These are phyloP conservation scores for Harpalus rubripes DNA, from an alignment of 2,888 invertebrate genomes.

Conservation along the genomic window DNA sequence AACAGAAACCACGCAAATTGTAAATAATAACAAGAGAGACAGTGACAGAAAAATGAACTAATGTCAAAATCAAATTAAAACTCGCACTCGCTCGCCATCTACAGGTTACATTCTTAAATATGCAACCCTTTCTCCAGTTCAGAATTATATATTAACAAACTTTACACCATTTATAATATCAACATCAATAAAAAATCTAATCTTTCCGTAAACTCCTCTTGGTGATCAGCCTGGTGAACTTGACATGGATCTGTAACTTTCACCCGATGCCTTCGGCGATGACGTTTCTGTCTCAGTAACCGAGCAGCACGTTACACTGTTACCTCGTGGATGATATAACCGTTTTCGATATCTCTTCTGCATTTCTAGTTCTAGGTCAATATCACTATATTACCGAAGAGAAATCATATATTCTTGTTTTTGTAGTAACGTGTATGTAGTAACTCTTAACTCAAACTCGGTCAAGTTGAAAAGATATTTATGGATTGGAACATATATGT, in stretches of 20 bases:
- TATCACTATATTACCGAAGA: conserved; percentile 67
- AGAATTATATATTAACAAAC: too few relatives aligned
- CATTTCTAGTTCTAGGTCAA: conserved; percentile 70
- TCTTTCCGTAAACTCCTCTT: background rate
- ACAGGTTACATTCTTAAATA: too few relatives aligned
- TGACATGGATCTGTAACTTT: conserved; percentile 49
- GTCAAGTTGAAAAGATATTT: conserved; percentile 35
- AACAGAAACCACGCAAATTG: too few relatives aligned
- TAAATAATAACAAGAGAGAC: too few relatives aligned
- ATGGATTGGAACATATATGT: too few relatives aligned
- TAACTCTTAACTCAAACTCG: background rate
- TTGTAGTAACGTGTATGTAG: conserved; percentile 18
- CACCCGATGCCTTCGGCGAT: conserved; percentile 21
- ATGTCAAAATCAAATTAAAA: too few relatives aligned
- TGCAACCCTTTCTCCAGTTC: too few relatives aligned
- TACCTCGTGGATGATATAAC: conserved; percentile 53
- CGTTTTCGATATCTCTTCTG: conserved; percentile 67
- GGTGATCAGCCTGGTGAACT: conserved; percentile 19
- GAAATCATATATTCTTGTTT: conserved; percentile 47
- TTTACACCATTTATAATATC: too few relatives aligned
- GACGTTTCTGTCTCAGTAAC: background rate
- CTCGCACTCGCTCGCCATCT: too few relatives aligned
- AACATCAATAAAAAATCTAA: background rate
- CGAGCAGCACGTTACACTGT: conserved; percentile 1
- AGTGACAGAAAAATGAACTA: too few relatives aligned